phyloP scores from a whole-genome alignment of 2,888 invertebrate species.

The Petrolisthes manimaculis region DNA sequence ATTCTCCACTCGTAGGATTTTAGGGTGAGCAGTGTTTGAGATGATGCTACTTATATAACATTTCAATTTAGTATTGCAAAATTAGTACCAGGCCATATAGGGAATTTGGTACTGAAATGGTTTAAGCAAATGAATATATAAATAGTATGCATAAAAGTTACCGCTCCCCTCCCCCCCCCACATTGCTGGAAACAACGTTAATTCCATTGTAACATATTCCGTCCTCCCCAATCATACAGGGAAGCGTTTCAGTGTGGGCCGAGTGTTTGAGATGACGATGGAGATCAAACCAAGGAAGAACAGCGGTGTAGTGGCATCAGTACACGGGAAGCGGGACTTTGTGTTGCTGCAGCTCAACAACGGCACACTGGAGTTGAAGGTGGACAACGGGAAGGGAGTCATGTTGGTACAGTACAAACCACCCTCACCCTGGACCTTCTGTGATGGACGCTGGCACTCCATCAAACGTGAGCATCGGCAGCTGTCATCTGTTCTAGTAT shows the following conservation, averaged over 20 bases:
- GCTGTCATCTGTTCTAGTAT: neutral
- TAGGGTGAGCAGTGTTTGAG: no score
- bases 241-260: constrained; percentile 80
- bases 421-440: constrained; percentile 79
- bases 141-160: no score
- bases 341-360: constrained; percentile 88
- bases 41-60: no score
- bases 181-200: no score
- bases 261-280: constrained; percentile 82
- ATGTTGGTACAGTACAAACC: constrained; percentile 80
- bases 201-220: no score
- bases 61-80: no score
- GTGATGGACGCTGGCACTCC: constrained; percentile 96
- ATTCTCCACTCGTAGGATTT: no score
- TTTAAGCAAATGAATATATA: no score
- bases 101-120: no score
- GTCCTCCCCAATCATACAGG: constrained; percentile 31
- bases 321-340: constrained; percentile 86
- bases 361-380: constrained; percentile 84
- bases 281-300: constrained; percentile 88
- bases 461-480: constrained; percentile 73
- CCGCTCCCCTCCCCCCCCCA: no score
- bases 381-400: constrained; percentile 86
- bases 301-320: constrained; percentile 87
- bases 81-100: no score